These are phyloP conservation scores for Paramormyrops kingsleyae DNA, from an alignment of 2,113 vertebrate species.

Conservation along the genomic window DNA sequence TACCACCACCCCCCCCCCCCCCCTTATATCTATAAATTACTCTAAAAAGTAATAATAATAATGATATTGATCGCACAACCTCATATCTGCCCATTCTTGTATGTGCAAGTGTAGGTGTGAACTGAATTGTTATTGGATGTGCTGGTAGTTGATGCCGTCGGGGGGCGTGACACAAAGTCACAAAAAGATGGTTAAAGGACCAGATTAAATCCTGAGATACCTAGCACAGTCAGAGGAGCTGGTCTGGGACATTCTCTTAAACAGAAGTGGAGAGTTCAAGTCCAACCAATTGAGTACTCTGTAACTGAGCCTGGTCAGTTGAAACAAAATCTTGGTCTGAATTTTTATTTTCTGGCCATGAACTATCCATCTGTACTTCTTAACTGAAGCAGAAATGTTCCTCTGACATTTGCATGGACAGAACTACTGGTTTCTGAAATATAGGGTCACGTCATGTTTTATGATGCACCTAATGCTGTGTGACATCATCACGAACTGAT, in stretches of 20 bases:
- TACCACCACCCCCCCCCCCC: no score
- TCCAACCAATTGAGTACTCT: not conserved
- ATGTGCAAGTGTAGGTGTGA: no score
- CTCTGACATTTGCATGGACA: not conserved
- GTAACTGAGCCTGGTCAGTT: not conserved
- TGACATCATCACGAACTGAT: not conserved
- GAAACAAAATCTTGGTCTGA: not conserved
- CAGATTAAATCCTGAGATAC: not conserved
- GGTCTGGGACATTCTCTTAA: not conserved
- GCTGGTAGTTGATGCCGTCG: no score
- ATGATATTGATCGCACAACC: no score
- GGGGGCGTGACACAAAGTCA: not conserved
- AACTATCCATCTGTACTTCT: not conserved
- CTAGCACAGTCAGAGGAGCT: not conserved
- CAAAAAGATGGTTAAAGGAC: not conserved
- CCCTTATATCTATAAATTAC: no score
- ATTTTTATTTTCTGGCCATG: not conserved
- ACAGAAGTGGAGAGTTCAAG: not conserved
- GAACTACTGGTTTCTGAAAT: not conserved
- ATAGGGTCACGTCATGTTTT: not conserved
- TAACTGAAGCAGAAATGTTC: not conserved
- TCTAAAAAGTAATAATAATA: no score
- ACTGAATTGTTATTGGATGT: no score
- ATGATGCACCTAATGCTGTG: not conserved
- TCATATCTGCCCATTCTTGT: no score